Evolutionary conservation across 2,888 invertebrate species (phyloP).

Genomic region (Tetropium fuscum): DNA sequence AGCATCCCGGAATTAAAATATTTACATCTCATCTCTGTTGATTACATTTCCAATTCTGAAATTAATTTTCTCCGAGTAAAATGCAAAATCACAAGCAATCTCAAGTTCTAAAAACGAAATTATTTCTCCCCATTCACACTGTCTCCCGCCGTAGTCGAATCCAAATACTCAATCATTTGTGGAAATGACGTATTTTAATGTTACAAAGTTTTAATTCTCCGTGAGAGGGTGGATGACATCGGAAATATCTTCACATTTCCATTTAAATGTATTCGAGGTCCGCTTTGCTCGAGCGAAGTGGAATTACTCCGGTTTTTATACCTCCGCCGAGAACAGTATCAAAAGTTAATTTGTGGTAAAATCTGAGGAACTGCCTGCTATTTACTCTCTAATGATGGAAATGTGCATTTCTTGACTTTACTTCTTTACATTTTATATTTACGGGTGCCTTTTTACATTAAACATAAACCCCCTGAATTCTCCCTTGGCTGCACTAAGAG

Average conservation of each 20-base stretch:
- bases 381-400: conserved; percentile 64
- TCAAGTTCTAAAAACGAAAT: conserved; percentile 62
- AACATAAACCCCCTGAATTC: conserved; percentile 16
- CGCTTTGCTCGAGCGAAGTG: conserved; percentile 47
- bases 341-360: conserved; percentile 67
- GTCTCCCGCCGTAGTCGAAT: conserved; percentile 54
- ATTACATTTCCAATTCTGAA: conserved; percentile 64
- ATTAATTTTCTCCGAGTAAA: conserved; percentile 63
- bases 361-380: conserved; percentile 62
- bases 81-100: conserved; percentile 64
- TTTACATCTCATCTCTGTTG: conserved; percentile 63
- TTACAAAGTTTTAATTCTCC: conserved; percentile 64
- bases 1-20: conserved; percentile 60
- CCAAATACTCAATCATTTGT: conserved; percentile 66
- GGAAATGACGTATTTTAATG: conserved; percentile 66
- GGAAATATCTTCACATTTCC: conserved; percentile 64
- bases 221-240: conserved; percentile 57
- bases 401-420: conserved; percentile 54
- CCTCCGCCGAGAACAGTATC: conserved; percentile 66
- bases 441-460: conserved; percentile 50
- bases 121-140: conserved; percentile 62
- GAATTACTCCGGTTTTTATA: conserved; percentile 66
- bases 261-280: conserved; percentile 64
- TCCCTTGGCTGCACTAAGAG: neutral
- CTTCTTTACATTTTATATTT: conserved; percentile 58